These are phyloP conservation scores for Holothuria glaberrima DNA, from an alignment of 35 echinoderm and acorn worm genomes.

Conservation along the genomic window DNA sequence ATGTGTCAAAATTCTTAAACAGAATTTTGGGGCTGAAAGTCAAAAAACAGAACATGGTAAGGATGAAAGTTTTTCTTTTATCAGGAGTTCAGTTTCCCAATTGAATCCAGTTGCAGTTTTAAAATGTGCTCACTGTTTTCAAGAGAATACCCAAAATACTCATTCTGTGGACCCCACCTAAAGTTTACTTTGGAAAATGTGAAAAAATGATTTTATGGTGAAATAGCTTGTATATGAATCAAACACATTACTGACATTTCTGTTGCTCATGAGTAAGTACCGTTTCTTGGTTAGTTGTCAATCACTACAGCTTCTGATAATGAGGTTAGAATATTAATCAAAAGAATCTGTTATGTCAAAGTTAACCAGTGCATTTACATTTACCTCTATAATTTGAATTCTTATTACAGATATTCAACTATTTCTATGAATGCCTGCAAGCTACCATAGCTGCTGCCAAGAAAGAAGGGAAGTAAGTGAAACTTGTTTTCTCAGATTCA, in stretches of 20 bases:
- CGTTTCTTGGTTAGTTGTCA: too few species aligned
- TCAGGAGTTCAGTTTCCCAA: background rate
- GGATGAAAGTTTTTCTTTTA: background rate
- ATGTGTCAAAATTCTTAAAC: constrained; percentile 89
- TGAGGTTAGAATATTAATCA: too few species aligned
- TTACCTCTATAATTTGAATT: background rate
- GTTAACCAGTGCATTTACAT: background rate
- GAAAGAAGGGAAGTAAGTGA: constrained; percentile 91
- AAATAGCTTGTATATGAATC: too few species aligned
- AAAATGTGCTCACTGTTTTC: too few species aligned
- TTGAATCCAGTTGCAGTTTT: background rate
- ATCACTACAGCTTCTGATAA: background rate
- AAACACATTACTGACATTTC: too few species aligned
- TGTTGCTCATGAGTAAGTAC: too few species aligned
- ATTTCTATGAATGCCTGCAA: constrained; percentile 82
- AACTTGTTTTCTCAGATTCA: too few species aligned
- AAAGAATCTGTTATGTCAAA: too few species aligned
- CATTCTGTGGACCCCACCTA: too few species aligned
- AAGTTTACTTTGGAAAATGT: too few species aligned
- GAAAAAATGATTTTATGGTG: too few species aligned
- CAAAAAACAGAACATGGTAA: constrained; percentile 83
- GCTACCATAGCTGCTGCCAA: constrained; percentile 72
- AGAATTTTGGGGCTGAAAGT: constrained; percentile 83
- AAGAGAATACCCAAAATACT: too few species aligned
- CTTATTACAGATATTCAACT: constrained; percentile 82